phyloP scores from a whole-genome alignment of 2,888 invertebrate species.

The Adelognathus sp. region DNA sequence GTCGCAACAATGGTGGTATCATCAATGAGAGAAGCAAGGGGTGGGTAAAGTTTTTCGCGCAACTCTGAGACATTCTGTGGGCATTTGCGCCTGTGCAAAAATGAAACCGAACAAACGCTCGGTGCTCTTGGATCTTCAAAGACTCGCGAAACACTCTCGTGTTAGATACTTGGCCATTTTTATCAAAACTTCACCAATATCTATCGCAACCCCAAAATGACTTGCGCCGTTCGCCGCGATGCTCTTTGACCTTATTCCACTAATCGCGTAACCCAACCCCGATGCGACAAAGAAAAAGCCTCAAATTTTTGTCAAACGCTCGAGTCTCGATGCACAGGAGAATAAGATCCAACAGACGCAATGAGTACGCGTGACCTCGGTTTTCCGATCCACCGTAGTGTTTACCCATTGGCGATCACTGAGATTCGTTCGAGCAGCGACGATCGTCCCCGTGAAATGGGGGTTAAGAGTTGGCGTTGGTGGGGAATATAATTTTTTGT shows the following conservation, averaged over 20 bases:
- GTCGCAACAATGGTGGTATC: too few relatives aligned
- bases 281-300: not conserved
- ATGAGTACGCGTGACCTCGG: conserved; percentile 67
- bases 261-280: not conserved
- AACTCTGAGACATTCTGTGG: too few relatives aligned
- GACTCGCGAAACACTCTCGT: too few relatives aligned
- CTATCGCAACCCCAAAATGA: not conserved
- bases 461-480: conserved; percentile 32
- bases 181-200: too few relatives aligned
- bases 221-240: not conserved
- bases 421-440: not conserved
- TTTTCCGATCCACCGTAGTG: conserved; percentile 61
- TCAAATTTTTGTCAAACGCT: not conserved
- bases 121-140: too few relatives aligned
- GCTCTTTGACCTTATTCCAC: not conserved
- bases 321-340: not conserved
- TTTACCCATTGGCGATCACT: conserved; percentile 48
- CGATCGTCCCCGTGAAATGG: not conserved
- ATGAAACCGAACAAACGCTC: too few relatives aligned
- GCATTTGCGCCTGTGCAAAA: not conserved
- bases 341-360: not conserved
- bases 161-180: too few relatives aligned
- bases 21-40: not conserved
- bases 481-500: not conserved
- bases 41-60: too few relatives aligned